These are phyloP conservation scores for Peucedramus taeniatus DNA, from an alignment of 2,113 vertebrate species.

Conservation along the genomic window DNA sequence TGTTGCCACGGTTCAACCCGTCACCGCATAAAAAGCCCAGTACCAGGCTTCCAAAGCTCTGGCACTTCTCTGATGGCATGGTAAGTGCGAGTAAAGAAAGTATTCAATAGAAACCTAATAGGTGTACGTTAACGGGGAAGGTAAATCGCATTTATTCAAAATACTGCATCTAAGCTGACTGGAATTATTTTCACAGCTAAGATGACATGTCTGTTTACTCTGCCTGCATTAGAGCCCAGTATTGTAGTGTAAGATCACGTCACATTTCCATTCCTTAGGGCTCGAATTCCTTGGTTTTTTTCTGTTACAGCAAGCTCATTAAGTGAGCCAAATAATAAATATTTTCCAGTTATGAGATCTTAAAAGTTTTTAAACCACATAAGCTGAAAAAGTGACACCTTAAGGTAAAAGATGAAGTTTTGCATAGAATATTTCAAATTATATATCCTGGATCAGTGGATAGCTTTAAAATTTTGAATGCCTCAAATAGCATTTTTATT, in stretches of 20 bases:
- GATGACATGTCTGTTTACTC: fast-evolving
- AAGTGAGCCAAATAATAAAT: background rate
- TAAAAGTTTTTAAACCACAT: background rate
- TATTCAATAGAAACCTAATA: background rate
- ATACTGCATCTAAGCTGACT: background rate
- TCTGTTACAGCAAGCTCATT: background rate
- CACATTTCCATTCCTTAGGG: background rate
- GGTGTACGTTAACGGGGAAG: background rate
- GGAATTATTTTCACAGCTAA: background rate
- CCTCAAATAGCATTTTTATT: background rate
- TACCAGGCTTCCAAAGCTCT: background rate
- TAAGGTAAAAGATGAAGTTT: background rate
- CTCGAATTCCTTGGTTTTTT: background rate
- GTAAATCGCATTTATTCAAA: background rate
- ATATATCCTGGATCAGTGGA: background rate
- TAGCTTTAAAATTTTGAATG: background rate
- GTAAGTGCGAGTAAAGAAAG: background rate
- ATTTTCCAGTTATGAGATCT: background rate
- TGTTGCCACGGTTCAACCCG: background rate
- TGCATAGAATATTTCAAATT: background rate
- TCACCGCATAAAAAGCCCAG: fast-evolving
- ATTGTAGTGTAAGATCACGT: background rate
- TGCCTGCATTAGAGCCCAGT: background rate
- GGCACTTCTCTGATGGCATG: background rate
- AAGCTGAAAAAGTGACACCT: background rate